A percentile compares a stretch with the other conserved stretches of the same genome.
phyloP scores from a whole-genome alignment of 2,113 vertebrate species.

The Vulpes ferrilata region DNA sequence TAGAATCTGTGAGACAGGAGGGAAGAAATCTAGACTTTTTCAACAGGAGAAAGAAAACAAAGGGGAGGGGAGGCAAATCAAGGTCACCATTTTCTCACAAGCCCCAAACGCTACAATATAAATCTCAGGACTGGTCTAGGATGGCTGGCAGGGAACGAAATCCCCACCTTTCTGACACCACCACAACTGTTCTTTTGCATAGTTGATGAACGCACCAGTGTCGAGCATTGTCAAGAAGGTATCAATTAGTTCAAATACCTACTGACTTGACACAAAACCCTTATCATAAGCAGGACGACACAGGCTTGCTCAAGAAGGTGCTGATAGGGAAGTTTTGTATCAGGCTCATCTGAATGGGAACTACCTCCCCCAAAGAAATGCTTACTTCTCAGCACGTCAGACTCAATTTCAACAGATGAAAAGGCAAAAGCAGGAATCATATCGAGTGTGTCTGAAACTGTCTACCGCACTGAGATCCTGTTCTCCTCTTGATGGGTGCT shows the following conservation, averaged over 20 bases:
- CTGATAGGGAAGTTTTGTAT: slow-evolving; percentile 88
- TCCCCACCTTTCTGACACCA: slow-evolving; percentile 85
- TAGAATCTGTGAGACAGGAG: slow-evolving; percentile 55
- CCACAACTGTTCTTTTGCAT: slow-evolving; percentile 89
- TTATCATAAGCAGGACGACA: slow-evolving; percentile 88
- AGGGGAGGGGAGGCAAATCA: background rate
- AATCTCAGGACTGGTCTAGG: slow-evolving; percentile 73
- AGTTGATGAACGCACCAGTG: slow-evolving; percentile 90
- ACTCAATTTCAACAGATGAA: slow-evolving; percentile 70
- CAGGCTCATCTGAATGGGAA: slow-evolving; percentile 73
- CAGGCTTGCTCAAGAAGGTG: slow-evolving; percentile 90
- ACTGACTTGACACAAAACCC: slow-evolving; percentile 92
- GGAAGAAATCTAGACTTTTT: background rate
- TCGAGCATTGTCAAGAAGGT: slow-evolving; percentile 91
- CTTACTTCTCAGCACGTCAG: slow-evolving; percentile 76
- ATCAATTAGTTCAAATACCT: slow-evolving; percentile 92
- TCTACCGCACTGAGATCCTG: background rate
- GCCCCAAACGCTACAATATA: background rate
- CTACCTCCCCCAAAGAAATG: slow-evolving; percentile 73
- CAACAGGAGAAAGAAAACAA: background rate
- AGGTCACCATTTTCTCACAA: background rate
- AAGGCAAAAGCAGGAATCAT: slow-evolving; percentile 72
- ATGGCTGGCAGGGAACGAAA: slow-evolving; percentile 86
- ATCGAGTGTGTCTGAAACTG: slow-evolving; percentile 65
- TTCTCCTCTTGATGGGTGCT: slow-evolving; percentile 70